Percentiles rank a stretch among this genome's conserved stretches.
Conservation (phyloP, 2,888 invertebrate species). For the Tubulanus polymorphus region DNA sequence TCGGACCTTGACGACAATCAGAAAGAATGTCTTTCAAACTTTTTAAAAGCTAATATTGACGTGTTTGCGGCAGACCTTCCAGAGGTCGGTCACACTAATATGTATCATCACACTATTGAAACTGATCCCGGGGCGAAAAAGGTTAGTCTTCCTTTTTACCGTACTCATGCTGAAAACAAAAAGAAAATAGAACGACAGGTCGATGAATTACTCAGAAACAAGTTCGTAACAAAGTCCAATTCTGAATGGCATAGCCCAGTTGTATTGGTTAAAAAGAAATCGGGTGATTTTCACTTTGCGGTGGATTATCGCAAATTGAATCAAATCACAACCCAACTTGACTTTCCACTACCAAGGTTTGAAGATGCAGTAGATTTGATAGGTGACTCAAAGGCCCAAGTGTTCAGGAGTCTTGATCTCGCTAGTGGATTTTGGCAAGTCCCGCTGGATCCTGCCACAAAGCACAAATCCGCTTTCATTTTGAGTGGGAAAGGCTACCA, state of each 20-base stretch:
- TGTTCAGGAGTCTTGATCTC: slow-evolving; percentile 18
- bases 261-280: too few relatives aligned
- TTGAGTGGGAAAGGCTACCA: slow-evolving; percentile 15
- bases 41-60: slow-evolving; percentile 2
- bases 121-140: too few relatives aligned
- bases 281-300: too few relatives aligned
- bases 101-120: slow-evolving; percentile 2
- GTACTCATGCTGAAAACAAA: too few relatives aligned
- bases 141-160: too few relatives aligned
- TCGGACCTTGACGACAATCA: not conserved
- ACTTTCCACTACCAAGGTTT: slow-evolving; percentile 22
- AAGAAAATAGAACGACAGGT: too few relatives aligned
- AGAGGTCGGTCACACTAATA: too few relatives aligned
- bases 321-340: slow-evolving; percentile 19
- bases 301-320: slow-evolving; percentile 21
- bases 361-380: too few relatives aligned
- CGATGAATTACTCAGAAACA: slow-evolving; percentile 10
- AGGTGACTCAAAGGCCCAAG: slow-evolving; percentile 11
- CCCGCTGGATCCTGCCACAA: too few relatives aligned
- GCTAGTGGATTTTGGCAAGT: slow-evolving; percentile 19
- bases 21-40: not conserved
- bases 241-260: too few relatives aligned
- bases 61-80: slow-evolving; percentile 5
- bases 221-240: too few relatives aligned
- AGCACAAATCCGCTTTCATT: slow-evolving; percentile 24